A percentile compares a stretch with the other conserved stretches of the same genome.
These are phyloP conservation scores for Smutsia gigantea DNA, from an alignment of 2,797 vertebrate species.

Conservation along the genomic window DNA sequence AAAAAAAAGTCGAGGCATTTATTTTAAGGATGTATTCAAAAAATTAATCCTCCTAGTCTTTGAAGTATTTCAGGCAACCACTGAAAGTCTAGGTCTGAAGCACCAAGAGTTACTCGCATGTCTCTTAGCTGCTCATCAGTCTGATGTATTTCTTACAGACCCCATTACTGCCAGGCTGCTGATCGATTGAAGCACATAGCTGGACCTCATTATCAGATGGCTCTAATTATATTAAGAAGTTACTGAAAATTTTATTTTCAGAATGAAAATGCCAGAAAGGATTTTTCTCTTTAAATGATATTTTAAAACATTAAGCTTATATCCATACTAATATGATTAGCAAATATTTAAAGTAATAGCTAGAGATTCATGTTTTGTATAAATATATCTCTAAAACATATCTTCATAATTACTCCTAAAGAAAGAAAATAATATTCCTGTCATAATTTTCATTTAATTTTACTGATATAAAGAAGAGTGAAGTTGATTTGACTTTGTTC, in stretches of 20 bases:
- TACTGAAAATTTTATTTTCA: constrained; percentile 46
- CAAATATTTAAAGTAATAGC: background rate
- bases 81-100: constrained; percentile 52
- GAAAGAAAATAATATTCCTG: background rate
- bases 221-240: constrained; percentile 58
- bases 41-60: constrained; percentile 61
- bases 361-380: background rate
- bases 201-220: constrained; percentile 59
- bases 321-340: background rate
- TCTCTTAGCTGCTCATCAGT: constrained; percentile 73
- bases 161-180: constrained; percentile 34
- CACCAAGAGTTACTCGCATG: constrained; percentile 26
- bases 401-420: background rate
- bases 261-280: background rate
- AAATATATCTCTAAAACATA: background rate
- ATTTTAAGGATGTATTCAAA: constrained; percentile 56
- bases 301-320: background rate
- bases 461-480: background rate
- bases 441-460: background rate
- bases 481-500: background rate
- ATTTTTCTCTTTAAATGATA: constrained; percentile 10
- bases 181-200: constrained; percentile 40
- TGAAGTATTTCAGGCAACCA: constrained; percentile 65
- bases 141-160: constrained; percentile 69
- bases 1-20: constrained; percentile 34